A percentile compares a stretch with the other conserved stretches of the same genome.
phyloP scores from a whole-genome alignment of 2,888 invertebrate species.

The Cepaea hortensis region DNA sequence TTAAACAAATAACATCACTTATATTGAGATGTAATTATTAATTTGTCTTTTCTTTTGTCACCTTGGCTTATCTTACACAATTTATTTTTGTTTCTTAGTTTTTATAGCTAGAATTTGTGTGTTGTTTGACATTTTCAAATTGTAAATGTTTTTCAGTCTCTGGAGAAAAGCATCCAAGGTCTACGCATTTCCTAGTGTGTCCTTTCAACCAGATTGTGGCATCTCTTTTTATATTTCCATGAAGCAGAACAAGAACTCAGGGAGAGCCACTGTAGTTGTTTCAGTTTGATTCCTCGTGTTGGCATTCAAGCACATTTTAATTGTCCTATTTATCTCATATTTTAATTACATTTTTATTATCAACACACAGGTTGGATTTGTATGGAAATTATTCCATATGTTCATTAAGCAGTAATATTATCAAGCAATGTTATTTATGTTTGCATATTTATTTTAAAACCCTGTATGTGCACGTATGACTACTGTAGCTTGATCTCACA shows the following conservation, averaged over 20 bases:
- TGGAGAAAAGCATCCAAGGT: constrained; percentile 67
- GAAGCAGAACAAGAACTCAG: neutral
- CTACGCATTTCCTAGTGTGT: constrained; percentile 63
- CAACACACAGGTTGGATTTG: neutral
- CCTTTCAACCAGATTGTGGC: neutral
- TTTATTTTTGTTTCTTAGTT: no score
- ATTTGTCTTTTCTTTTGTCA: no score
- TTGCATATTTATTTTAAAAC: no score
- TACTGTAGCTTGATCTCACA: no score
- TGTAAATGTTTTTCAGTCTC: constrained; percentile 58
- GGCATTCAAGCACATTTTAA: neutral
- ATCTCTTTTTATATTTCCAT: neutral
- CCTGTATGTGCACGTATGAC: no score
- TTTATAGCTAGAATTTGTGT: neutral
- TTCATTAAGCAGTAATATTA: neutral
- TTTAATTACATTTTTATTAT: constrained; percentile 5
- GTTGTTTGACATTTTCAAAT: neutral
- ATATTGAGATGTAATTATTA: no score
- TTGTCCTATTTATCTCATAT: neutral
- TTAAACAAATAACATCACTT: no score
- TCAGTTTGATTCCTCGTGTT: no score
- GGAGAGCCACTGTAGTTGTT: constrained; percentile 20
- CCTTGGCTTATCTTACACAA: no score
- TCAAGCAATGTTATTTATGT: neutral
- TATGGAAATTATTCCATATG: neutral